Percentiles rank a stretch among this genome's conserved stretches.
phyloP scores from a whole-genome alignment of 92 coral and sea anemone genomes.

The Paramuricea clavata region DNA sequence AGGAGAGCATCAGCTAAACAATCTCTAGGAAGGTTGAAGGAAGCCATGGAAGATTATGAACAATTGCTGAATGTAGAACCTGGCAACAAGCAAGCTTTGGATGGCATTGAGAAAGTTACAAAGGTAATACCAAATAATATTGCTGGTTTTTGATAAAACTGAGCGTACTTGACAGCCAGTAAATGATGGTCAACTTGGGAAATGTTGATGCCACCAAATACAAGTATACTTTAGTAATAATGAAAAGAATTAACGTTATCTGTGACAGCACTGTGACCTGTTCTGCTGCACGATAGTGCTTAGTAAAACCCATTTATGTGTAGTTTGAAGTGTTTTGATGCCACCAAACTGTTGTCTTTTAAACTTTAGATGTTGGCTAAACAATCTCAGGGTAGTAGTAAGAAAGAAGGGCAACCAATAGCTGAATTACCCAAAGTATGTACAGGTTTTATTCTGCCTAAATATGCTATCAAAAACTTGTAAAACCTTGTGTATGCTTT shows the following conservation, averaged over 20 bases:
- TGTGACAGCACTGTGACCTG: too few relatives aligned
- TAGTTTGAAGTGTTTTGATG: too few relatives aligned
- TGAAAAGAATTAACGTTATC: too few relatives aligned
- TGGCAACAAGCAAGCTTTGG: conserved; percentile 86
- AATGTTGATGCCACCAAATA: background rate
- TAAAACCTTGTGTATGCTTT: background rate
- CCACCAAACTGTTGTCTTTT: too few relatives aligned
- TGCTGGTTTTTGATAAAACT: too few relatives aligned
- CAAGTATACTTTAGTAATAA: too few relatives aligned
- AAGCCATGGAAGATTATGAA: conserved; percentile 64
- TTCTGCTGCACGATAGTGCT: background rate
- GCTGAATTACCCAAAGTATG: background rate
- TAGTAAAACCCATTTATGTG: too few relatives aligned
- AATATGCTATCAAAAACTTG: background rate
- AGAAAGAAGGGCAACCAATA: background rate
- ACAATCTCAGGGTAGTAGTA: conserved; percentile 3
- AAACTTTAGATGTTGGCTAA: conserved; percentile 1
- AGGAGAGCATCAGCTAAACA: conserved; percentile 81
- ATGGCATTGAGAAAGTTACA: conserved; percentile 75
- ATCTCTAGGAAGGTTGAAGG: conserved; percentile 66
- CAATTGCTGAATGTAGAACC: conserved; percentile 79
- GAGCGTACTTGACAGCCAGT: background rate
- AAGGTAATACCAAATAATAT: conserved; percentile 48
- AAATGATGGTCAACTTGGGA: background rate
- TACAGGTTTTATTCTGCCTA: background rate